Base-by-base conservation (phyloP, 2,888 invertebrate genomes). In the Cantharis lateralis region DNA sequence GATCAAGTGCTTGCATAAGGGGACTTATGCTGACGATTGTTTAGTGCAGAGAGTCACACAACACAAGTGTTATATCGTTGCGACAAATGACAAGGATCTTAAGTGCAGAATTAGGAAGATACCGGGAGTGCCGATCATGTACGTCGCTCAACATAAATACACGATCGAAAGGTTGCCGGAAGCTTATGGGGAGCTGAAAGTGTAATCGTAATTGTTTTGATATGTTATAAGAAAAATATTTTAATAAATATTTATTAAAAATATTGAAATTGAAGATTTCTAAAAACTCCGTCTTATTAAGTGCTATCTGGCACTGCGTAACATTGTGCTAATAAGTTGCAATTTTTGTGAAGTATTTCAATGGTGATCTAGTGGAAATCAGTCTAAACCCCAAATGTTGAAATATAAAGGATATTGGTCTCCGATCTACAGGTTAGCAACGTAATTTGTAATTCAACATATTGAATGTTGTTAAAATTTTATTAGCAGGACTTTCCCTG, bases 1-100 rank as follows among this genome's bases (percentile, higher is more conserved):
- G 80, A 90, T 99, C 63, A 92, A 95, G 32, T 99, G 99, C 87
- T 89, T 96, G 85, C 99, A 99, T 87, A 98, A 97, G 88, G 99
- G 99, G 18, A 98, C 98, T 0, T 99, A 99, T 90, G 99, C 99
- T 78, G 99, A 99, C 89, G 99, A 99, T 88, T 99, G 99, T 87
- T 90, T 99, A 74, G 96, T 99, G 1, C 96, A 99, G 86, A 91
- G 99, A 84, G 95, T 99, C 1, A 97, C 95, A 3, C 97, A 99
- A 91, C 98, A 99, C 88, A 99, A 99, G 87, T 99, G 99, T 90
- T 99, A 98, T 87, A 99, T 99, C 84, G 98, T 99, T 32, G 99
- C 98, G 1, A 99, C 99, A 13, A 99, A 98, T 90, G 99, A 99
- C 88, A 98, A 96, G 88, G 99, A 99, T 87, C 90, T 99, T 78